Evolutionary conservation across 1,140 invertebrate species (phyloP).

Genomic region (Maniola jurtina): DNA sequence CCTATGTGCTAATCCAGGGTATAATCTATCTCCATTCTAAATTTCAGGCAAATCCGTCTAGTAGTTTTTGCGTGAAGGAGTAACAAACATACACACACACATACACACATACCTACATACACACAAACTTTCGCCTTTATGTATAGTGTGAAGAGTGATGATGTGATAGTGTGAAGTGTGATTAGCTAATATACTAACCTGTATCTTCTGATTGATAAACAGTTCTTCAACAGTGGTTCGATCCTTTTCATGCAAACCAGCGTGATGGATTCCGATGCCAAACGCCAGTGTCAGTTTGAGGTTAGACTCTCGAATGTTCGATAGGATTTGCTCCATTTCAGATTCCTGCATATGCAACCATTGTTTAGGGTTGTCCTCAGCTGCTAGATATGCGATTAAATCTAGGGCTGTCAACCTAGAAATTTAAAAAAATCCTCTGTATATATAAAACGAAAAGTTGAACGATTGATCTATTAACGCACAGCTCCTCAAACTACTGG

Average conservation of each 20-base stretch:
- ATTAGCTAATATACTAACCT: conserved; percentile 80
- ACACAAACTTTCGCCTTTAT: too few relatives aligned
- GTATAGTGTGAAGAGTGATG: neutral
- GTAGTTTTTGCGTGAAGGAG: too few relatives aligned
- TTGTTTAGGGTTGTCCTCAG: conserved; percentile 95
- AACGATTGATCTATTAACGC: too few relatives aligned
- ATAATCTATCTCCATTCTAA: too few relatives aligned
- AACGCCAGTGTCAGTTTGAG: conserved; percentile 96
- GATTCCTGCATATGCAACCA: conserved; percentile 94
- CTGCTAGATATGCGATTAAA: conserved; percentile 95
- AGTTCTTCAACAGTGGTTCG: conserved; percentile 95
- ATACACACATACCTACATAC: too few relatives aligned
- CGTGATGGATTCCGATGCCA: conserved; percentile 99
- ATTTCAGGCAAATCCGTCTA: too few relatives aligned
- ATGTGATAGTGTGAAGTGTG: neutral
- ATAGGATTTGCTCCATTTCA: conserved; percentile 88
- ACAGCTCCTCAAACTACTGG: too few relatives aligned
- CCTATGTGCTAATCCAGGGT: too few relatives aligned
- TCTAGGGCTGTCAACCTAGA: conserved; percentile 95
- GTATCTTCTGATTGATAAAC: conserved; percentile 98
- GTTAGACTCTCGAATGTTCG: conserved; percentile 93
- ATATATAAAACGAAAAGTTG: too few relatives aligned
- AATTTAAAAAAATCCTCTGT: conserved; percentile 13
- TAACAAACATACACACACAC: too few relatives aligned
- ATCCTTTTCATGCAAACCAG: conserved; percentile 94